A percentile compares a stretch with the other conserved stretches of the same genome.
phyloP scores from a whole-genome alignment of 2,797 vertebrate genomes.

The Chiloscyllium punctatum region DNA sequence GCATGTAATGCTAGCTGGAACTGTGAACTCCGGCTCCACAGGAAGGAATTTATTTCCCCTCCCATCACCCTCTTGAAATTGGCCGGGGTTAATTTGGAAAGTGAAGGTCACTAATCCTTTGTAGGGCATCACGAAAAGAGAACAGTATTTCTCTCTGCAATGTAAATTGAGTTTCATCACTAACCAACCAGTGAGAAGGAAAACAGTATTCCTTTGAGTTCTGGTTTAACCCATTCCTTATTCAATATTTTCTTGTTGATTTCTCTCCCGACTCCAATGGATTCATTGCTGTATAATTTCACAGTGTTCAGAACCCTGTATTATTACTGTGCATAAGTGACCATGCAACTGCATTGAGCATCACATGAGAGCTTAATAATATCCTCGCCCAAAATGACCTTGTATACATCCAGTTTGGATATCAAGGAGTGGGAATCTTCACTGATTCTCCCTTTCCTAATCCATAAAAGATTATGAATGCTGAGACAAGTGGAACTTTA shows the following conservation, averaged over 20 bases:
- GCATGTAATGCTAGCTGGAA: slow-evolving; percentile 20
- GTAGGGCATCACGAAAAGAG: not conserved
- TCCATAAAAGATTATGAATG: not conserved
- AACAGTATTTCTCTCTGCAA: not conserved
- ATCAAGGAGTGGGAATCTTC: not conserved
- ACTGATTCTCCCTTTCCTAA: not conserved
- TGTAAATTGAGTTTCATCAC: slow-evolving; percentile 22
- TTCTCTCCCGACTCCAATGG: not conserved
- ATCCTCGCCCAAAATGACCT: not conserved
- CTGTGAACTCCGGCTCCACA: not conserved
- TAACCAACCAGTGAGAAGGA: not conserved
- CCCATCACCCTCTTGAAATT: not conserved
- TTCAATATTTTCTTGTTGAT: not conserved
- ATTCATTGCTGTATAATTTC: not conserved
- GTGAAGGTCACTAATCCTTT: slow-evolving; percentile 16
- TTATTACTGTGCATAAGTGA: not conserved
- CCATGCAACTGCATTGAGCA: not conserved
- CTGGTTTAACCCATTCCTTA: slow-evolving; percentile 1
- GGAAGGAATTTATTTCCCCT: slow-evolving; percentile 4
- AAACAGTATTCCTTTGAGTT: not conserved
- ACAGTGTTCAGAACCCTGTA: not conserved
- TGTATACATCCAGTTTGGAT: not conserved
- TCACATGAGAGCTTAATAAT: not conserved
- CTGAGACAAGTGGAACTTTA: not conserved
- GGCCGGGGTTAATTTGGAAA: not conserved